phyloP scores from a whole-genome alignment of 1,140 invertebrate species.

The Hyles vespertilio region DNA sequence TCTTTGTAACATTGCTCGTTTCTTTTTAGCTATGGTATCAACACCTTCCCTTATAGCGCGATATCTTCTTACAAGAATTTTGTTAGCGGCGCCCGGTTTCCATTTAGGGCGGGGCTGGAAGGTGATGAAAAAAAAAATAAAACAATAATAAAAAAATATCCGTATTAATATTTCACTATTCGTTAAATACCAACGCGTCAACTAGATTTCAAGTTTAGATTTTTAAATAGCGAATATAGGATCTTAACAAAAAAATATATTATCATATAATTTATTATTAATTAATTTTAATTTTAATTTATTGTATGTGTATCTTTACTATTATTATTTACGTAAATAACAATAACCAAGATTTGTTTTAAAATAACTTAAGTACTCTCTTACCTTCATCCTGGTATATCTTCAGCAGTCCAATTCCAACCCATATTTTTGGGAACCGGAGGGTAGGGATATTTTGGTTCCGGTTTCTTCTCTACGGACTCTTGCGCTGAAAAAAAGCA shows the following conservation, averaged over 20 bases:
- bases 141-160: too few relatives aligned
- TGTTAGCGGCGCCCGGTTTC: conserved; percentile 57
- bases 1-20: conserved; percentile 55
- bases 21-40: conserved; percentile 61
- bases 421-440: conserved; percentile 61
- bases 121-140: not conserved
- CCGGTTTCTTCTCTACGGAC: conserved; percentile 32
- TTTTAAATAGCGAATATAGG: too few relatives aligned
- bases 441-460: conserved; percentile 50
- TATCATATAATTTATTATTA: too few relatives aligned
- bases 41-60: conserved; percentile 51
- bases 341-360: conserved; percentile 2
- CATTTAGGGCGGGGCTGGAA: conserved; percentile 56
- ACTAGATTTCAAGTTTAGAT: too few relatives aligned
- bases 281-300: too few relatives aligned
- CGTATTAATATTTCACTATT: too few relatives aligned
- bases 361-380: conserved; percentile 1
- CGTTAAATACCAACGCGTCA: too few relatives aligned
- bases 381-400: conserved; percentile 61
- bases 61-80: conserved; percentile 54
- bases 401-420: conserved; percentile 64
- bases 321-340: not conserved
- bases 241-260: too few relatives aligned
- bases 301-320: not conserved
- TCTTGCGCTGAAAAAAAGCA: conserved; percentile 18